phyloP scores from a whole-genome alignment of 2,113 vertebrate species.

The Myrmecophaga tridactyla region DNA sequence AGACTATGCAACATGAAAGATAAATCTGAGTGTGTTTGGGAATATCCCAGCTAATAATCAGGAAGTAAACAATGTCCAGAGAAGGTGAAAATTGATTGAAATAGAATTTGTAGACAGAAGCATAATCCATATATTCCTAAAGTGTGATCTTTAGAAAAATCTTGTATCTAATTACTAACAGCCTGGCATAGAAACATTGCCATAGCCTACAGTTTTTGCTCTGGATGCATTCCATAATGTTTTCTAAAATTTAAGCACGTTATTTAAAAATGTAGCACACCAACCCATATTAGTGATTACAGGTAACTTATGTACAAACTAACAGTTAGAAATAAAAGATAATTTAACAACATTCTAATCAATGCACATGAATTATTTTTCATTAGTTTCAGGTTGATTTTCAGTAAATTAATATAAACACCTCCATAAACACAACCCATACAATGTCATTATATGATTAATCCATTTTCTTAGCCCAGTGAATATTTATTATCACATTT shows the following conservation, averaged over 20 bases:
- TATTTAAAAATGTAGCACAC: constrained; percentile 17
- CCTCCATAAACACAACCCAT: neutral
- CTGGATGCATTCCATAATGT: neutral
- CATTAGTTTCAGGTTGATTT: neutral
- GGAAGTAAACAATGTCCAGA: neutral
- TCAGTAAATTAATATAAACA: constrained; percentile 17
- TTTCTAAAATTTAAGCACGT: neutral
- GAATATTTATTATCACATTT: neutral
- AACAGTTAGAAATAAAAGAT: constrained; percentile 19
- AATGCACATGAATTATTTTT: constrained; percentile 46
- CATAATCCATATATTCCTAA: neutral
- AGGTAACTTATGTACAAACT: constrained; percentile 36
- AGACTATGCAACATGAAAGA: neutral
- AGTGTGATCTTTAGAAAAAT: neutral
- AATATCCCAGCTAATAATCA: neutral
- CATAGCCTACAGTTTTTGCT: neutral
- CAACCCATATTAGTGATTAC: neutral
- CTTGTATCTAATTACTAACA: constrained; percentile 4
- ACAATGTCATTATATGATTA: neutral
- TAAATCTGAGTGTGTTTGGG: neutral
- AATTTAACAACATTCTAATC: constrained; percentile 9
- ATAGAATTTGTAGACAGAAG: neutral
- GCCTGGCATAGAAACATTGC: neutral
- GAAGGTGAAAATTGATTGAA: constrained; percentile 1
- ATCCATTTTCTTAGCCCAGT: neutral